phyloP scores from a whole-genome alignment of 2,797 vertebrate species.

The Pipistrellus pygmaeus region DNA sequence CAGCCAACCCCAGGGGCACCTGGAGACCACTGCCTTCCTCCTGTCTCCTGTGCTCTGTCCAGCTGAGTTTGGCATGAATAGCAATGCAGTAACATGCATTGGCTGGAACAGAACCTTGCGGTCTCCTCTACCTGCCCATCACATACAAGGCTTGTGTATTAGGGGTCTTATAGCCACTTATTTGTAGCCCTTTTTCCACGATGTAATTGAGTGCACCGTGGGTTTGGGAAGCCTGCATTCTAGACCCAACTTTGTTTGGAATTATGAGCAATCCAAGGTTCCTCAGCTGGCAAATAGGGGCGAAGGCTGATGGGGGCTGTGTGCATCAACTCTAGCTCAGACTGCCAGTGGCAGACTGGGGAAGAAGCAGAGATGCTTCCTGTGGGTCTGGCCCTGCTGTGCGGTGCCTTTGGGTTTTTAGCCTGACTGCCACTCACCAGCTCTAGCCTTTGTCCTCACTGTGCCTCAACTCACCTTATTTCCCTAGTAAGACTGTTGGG shows the following conservation, averaged over 20 bases:
- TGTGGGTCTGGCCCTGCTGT: fast-evolving
- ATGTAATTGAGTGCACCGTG: not conserved
- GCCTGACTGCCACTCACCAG: not conserved
- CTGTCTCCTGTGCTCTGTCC: fast-evolving
- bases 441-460: not conserved
- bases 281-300: not conserved
- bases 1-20: not conserved
- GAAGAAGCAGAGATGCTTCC: not conserved
- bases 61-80: not conserved
- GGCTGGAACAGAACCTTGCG: fast-evolving
- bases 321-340: not conserved
- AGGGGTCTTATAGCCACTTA: not conserved
- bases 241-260: not conserved
- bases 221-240: not conserved
- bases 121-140: not conserved
- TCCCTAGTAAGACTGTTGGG: fast-evolving
- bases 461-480: not conserved
- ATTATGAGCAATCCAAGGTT: not conserved
- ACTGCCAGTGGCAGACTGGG: fast-evolving
- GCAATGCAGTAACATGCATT: not conserved
- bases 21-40: not conserved
- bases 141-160: not conserved
- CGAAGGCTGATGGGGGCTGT: fast-evolving
- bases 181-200: not conserved
- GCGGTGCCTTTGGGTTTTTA: not conserved